Conservation (phyloP, 2,797 vertebrate genomes). For the Spinibarbus caldwelli region DNA sequence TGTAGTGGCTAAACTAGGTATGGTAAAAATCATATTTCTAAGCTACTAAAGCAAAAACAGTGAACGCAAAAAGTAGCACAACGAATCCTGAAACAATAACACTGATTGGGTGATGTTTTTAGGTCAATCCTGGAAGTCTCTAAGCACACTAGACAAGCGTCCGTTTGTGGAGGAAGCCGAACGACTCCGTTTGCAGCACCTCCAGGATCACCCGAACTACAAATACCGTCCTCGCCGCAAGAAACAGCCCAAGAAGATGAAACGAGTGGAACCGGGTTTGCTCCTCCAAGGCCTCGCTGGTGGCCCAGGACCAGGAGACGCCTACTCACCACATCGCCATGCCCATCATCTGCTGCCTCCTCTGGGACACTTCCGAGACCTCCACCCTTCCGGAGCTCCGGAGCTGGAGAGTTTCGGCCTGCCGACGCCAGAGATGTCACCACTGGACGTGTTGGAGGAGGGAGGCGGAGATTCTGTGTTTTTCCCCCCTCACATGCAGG, state of each 20-base stretch:
- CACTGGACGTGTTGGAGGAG: conserved; percentile 92
- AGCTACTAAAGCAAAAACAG: background rate
- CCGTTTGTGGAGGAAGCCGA: conserved; percentile 98
- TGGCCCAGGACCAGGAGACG: conserved; percentile 74
- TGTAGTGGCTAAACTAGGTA: background rate
- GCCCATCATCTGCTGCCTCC: conserved; percentile 79
- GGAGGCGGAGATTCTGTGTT: conserved; percentile 87
- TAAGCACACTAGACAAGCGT: conserved; percentile 88
- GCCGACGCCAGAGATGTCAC: conserved; percentile 98
- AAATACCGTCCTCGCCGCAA: conserved; percentile 97
- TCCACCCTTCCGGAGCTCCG: conserved; percentile 73
- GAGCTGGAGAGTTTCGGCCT: conserved; percentile 93
- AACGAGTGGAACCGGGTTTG: conserved; percentile 89
- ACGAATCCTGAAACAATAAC: background rate
- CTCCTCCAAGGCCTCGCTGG: conserved; percentile 83
- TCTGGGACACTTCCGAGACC: conserved; percentile 83
- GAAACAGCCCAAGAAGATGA: conserved; percentile 95
- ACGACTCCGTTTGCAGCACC: conserved; percentile 90
- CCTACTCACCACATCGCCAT: conserved; percentile 73
- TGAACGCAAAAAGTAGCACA: background rate
- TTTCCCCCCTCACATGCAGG: conserved; percentile 93
- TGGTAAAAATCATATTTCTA: background rate
- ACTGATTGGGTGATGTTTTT: conserved; percentile 34
- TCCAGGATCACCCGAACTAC: conserved; percentile 98
- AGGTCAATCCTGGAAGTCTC: conserved; percentile 96